A percentile compares a stretch with the other conserved stretches of the same genome.
Evolutionary conservation across 1,140 invertebrate species (phyloP).

Genomic region (Nasonia vitripennis): DNA sequence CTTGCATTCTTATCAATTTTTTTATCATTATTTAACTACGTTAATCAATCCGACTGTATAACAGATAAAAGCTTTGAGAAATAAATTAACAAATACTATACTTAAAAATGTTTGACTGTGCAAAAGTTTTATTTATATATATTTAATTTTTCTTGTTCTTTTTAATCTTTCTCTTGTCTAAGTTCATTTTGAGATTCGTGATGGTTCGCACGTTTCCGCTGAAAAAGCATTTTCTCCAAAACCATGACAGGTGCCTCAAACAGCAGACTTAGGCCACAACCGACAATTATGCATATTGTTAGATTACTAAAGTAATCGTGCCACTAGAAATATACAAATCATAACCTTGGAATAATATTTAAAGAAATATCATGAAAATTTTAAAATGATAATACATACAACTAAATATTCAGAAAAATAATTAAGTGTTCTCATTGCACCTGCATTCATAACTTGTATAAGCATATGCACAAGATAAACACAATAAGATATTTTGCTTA

Average conservation of each 20-base stretch:
- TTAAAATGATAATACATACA: neutral
- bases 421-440: conserved; percentile 24
- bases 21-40: no score
- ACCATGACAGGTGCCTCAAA: conserved; percentile 21
- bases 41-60: no score
- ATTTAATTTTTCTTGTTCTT: no score
- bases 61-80: no score
- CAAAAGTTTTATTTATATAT: no score
- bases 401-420: conserved; percentile 13
- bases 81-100: no score
- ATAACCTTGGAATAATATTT: neutral
- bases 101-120: no score
- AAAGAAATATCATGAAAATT: neutral
- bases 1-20: no score
- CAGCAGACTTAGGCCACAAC: conserved; percentile 13
- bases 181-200: neutral
- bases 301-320: conserved; percentile 12
- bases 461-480: conserved; percentile 76
- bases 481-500: conserved; percentile 77
- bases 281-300: neutral
- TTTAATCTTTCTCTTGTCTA: neutral
- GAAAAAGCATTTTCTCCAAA: conserved; percentile 26
- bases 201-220: neutral
- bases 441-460: conserved; percentile 42
- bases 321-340: conserved; percentile 27